A percentile compares a stretch with the other conserved stretches of the same genome.
These are phyloP conservation scores for Bucco capensis DNA, from an alignment of 2,113 vertebrate genomes.

Conservation along the genomic window DNA sequence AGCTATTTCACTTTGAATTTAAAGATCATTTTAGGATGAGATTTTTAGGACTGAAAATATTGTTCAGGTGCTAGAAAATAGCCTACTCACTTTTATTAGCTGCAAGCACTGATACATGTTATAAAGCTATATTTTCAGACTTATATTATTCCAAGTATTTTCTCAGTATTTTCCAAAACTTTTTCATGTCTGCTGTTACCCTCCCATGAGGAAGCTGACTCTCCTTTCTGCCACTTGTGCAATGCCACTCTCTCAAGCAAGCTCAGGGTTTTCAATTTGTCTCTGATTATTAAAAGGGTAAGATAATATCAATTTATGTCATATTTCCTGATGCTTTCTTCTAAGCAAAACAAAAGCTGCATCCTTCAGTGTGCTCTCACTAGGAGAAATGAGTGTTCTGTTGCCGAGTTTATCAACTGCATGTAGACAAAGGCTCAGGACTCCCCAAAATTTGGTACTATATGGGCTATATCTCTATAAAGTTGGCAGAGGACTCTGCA, in stretches of 20 bases:
- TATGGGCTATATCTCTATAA: not conserved
- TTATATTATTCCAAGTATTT: not conserved
- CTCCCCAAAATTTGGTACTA: not conserved
- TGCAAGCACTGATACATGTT: not conserved
- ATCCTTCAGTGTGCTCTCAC: not conserved
- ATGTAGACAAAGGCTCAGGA: not conserved
- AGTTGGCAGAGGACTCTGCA: not conserved
- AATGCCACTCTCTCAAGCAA: not conserved
- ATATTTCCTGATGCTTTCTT: not conserved
- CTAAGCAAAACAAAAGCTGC: not conserved
- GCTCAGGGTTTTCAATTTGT: not conserved
- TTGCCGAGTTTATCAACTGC: not conserved
- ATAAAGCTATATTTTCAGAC: not conserved
- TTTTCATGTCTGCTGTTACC: not conserved
- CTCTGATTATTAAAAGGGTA: not conserved
- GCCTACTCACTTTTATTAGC: not conserved
- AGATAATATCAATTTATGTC: not conserved
- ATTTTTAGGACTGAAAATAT: not conserved
- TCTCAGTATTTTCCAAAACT: not conserved
- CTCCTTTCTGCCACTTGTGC: not conserved
- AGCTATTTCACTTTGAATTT: slow-evolving; percentile 8
- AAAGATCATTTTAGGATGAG: slow-evolving; percentile 16
- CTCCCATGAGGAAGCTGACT: not conserved
- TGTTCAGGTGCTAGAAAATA: not conserved
- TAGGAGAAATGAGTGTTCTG: not conserved